A percentile compares a stretch with the other conserved stretches of the same genome.
phyloP scores from a whole-genome alignment of 2,888 invertebrate species.

The Drepana falcataria region DNA sequence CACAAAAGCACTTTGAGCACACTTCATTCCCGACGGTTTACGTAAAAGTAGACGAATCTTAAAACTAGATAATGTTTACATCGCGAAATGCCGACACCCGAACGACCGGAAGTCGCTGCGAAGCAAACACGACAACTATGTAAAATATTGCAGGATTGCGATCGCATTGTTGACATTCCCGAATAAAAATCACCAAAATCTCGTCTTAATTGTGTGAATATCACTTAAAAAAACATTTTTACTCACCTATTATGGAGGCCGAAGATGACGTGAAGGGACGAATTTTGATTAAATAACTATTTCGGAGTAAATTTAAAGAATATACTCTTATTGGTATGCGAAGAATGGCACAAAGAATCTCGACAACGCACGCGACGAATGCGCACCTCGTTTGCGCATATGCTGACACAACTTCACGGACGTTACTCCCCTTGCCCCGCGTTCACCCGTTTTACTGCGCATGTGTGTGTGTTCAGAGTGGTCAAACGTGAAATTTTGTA shows the following conservation, averaged over 20 bases:
- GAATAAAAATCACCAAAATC: constrained; percentile 81
- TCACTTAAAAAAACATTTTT: constrained; percentile 73
- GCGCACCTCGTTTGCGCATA: constrained; percentile 90
- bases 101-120: constrained; percentile 79
- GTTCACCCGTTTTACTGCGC: constrained; percentile 56
- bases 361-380: constrained; percentile 93
- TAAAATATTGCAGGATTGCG: constrained; percentile 87
- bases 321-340: constrained; percentile 92
- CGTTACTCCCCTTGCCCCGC: constrained; percentile 75
- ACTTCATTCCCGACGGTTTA: constrained; percentile 72
- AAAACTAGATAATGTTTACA: constrained; percentile 78
- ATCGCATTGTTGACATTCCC: constrained; percentile 86
- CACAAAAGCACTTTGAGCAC: constrained; percentile 76
- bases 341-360: constrained; percentile 98
- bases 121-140: constrained; percentile 87
- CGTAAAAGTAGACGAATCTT: constrained; percentile 61
- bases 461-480: constrained; percentile 69
- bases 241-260: constrained; percentile 86
- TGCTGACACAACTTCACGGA: constrained; percentile 84
- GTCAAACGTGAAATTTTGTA: constrained; percentile 78
- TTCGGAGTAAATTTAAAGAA: constrained; percentile 85
- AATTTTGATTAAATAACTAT: constrained; percentile 82
- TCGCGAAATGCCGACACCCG: constrained; percentile 77
- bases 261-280: constrained; percentile 81
- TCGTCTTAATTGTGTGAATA: constrained; percentile 81